phyloP scores from a whole-genome alignment of 2,797 vertebrate species.

The Oreochromis grahami region DNA sequence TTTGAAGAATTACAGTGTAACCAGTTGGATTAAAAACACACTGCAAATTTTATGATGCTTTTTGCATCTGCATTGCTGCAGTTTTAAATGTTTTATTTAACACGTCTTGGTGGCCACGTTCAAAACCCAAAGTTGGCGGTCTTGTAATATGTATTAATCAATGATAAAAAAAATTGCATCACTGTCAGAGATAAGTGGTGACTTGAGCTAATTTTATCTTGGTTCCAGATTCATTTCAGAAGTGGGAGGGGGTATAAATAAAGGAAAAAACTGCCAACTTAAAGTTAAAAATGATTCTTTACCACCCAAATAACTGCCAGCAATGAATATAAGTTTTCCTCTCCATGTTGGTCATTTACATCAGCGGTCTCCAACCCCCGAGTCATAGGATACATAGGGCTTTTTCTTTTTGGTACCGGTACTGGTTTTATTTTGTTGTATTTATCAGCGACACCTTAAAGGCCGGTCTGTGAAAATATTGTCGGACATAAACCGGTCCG shows the following conservation, averaged over 20 bases:
- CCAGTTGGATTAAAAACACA: not conserved
- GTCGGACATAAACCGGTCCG: fast-evolving
- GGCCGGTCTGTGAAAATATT: not conserved
- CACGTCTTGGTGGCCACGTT: not conserved
- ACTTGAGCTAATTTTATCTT: not conserved
- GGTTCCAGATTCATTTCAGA: not conserved
- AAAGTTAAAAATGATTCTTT: not conserved
- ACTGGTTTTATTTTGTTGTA: not conserved
- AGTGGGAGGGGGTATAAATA: not conserved
- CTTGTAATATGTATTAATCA: not conserved
- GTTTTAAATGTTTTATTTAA: not conserved
- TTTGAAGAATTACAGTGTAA: not conserved
- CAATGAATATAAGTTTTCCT: not conserved
- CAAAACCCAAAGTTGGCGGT: not conserved
- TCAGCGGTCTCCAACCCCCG: not conserved
- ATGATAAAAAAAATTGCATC: not conserved
- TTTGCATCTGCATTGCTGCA: not conserved
- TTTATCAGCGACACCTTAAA: fast-evolving
- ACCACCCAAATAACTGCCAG: not conserved
- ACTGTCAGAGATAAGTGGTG: not conserved
- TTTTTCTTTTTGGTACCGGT: not conserved
- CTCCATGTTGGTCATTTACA: not conserved
- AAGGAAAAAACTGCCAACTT: not conserved
- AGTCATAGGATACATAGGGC: not conserved
- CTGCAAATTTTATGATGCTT: not conserved